Evolutionary conservation across 1,140 invertebrate species (phyloP).

Genomic region (Cydia strobilella): DNA sequence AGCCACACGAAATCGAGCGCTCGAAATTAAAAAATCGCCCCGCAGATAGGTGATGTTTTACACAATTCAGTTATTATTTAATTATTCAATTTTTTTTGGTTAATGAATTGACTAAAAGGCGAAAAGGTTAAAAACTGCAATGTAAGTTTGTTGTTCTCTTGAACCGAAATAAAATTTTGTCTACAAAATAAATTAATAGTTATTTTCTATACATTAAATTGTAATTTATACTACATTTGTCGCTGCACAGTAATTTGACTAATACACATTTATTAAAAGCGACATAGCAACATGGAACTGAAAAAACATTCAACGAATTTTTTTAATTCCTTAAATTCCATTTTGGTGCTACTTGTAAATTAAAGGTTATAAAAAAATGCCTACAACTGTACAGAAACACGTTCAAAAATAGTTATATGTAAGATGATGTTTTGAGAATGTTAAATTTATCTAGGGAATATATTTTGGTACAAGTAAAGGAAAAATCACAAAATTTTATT

Average conservation of each 20-base stretch:
- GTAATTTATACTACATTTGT: conserved; percentile 51
- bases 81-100: too few relatives aligned
- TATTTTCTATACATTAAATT: conserved; percentile 59
- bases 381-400: conserved; percentile 30
- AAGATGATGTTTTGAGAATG: conserved; percentile 16
- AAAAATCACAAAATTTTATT: not conserved
- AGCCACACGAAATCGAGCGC: too few relatives aligned
- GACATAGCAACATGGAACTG: conserved; percentile 29
- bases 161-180: conserved; percentile 68
- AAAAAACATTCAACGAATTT: not conserved
- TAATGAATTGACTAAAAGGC: not conserved
- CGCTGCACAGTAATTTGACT: conserved; percentile 45
- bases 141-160: conserved; percentile 41
- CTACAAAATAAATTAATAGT: conserved; percentile 55
- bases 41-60: too few relatives aligned
- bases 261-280: conserved; percentile 53
- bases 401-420: conserved; percentile 25
- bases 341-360: conserved; percentile 20
- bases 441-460: conserved; percentile 19
- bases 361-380: conserved; percentile 6
- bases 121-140: conserved; percentile 34
- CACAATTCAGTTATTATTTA: too few relatives aligned
- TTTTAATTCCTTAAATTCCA: not conserved
- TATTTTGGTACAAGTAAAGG: conserved; percentile 7
- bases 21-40: too few relatives aligned